These are phyloP conservation scores for Lasiurus borealis DNA, from an alignment of 2,113 vertebrate genomes.

Conservation along the genomic window DNA sequence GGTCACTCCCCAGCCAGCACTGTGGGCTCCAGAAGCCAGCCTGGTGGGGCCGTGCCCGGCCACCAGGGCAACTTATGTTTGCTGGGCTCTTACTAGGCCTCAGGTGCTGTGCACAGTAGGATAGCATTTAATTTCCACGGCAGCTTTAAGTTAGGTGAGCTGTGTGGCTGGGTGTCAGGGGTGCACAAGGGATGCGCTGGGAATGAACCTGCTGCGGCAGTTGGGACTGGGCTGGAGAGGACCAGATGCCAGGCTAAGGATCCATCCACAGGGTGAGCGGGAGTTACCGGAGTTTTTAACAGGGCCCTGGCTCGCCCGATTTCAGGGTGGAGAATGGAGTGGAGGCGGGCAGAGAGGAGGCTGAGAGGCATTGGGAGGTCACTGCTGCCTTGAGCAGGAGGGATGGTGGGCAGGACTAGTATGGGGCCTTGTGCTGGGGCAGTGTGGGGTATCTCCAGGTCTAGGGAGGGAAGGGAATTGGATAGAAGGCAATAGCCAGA, in stretches of 20 bases:
- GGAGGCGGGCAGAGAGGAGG: background rate
- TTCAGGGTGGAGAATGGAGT: background rate
- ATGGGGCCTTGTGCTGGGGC: background rate
- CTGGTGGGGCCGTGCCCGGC: background rate
- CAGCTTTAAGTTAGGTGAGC: background rate
- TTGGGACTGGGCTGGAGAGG: background rate
- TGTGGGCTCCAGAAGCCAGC: background rate
- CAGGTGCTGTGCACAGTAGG: background rate
- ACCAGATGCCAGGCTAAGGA: background rate
- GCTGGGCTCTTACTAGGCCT: background rate
- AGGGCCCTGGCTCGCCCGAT: background rate
- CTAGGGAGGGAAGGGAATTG: background rate
- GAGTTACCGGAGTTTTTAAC: background rate
- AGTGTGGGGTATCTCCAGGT: background rate
- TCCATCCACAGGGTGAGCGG: rapidly evolving
- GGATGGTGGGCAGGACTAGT: rapidly evolving
- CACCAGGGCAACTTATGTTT: background rate
- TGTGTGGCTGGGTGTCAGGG: background rate
- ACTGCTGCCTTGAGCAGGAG: background rate
- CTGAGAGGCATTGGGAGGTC: background rate
- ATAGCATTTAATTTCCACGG: background rate
- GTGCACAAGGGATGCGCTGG: rapidly evolving
- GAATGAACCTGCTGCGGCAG: background rate
- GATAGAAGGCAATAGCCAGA: background rate
- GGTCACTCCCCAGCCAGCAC: background rate